Conservation (phyloP, 2,113 vertebrate genomes). For the Marmota monax region DNA sequence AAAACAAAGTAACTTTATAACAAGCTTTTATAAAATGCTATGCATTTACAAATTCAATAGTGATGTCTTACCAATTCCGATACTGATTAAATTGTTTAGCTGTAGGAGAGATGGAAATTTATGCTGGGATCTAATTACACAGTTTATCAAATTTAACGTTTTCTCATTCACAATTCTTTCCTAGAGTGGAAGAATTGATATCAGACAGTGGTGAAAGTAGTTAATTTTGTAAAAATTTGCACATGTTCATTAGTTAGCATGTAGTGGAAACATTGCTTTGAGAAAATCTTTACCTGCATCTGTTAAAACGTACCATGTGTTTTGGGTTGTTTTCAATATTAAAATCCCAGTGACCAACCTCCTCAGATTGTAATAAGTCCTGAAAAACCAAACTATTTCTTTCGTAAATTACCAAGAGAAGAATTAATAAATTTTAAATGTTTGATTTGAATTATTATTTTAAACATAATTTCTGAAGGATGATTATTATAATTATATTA, state of each 20-base stretch:
- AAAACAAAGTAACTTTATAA: background rate
- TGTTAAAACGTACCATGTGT: background rate
- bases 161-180: background rate
- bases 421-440: background rate
- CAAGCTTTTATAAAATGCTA: background rate
- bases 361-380: background rate
- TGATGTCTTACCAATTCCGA: background rate
- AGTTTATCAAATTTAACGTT: background rate
- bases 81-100: background rate
- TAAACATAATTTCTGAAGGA: background rate
- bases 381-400: conserved; percentile 10
- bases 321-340: background rate
- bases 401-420: background rate
- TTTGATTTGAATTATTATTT: background rate
- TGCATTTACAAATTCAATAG: background rate
- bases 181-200: background rate
- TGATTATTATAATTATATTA: background rate
- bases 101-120: background rate
- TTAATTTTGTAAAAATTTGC: background rate
- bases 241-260: background rate
- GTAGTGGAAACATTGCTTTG: background rate
- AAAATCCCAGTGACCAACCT: background rate
- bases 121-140: background rate
- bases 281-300: background rate
- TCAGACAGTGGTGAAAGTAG: background rate